Conservation (phyloP, 2,888 invertebrate species). For the Eupithecia abbreviata region DNA sequence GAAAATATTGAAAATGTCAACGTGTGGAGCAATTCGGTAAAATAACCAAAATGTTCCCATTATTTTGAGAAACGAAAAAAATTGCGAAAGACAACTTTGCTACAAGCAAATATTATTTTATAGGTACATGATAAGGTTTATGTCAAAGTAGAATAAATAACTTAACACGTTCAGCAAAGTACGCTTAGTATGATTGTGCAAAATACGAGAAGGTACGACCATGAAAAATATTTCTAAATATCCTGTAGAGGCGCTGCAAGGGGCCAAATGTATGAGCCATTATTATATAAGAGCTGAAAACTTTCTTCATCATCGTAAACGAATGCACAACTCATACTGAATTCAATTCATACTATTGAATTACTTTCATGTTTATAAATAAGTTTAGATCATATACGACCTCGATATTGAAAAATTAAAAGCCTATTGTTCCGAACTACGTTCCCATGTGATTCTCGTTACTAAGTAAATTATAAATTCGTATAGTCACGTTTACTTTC, state of each 20-base stretch:
- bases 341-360: neutral
- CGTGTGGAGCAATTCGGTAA: slow-evolving; percentile 19
- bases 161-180: neutral
- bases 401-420: slow-evolving; percentile 5
- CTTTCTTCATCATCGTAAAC: no score
- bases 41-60: slow-evolving; percentile 21
- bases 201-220: neutral
- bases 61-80: slow-evolving; percentile 20
- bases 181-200: neutral
- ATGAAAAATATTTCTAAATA: neutral
- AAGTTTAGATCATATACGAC: neutral
- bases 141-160: neutral
- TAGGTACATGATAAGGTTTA: neutral
- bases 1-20: slow-evolving; percentile 21
- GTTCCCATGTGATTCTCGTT: neutral
- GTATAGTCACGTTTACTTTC: neutral
- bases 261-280: no score
- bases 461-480: slow-evolving; percentile 8
- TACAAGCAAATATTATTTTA: neutral
- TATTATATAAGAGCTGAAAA: no score
- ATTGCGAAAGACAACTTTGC: neutral
- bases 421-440: neutral
- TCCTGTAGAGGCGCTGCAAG: neutral
- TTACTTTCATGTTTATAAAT: neutral
- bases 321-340: no score